Base-by-base conservation (phyloP, 2,888 invertebrate genomes). In the Abscondita cerata region DNA sequence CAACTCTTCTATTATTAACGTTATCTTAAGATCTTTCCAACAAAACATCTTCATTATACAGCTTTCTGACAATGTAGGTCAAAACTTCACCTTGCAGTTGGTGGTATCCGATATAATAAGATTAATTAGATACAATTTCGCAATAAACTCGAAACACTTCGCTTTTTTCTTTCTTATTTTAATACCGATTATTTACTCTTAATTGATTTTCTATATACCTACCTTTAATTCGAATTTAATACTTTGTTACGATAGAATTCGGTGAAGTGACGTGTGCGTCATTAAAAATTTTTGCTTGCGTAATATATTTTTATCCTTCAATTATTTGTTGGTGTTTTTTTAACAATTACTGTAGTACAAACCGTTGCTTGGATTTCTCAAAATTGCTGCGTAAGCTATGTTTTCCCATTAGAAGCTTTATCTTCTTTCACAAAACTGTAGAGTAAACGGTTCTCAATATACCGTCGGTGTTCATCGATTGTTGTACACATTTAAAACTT, bases 31-130 rank as follows among this genome's bases (percentile, higher is more conserved):
- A 40, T 52, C 25, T 52, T 31, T 44, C 25, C 19, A 34, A 46
- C 46, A 52, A 59, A 59, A 52, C 52, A 33, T 11, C 52, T 48
- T 51, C 44, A 58, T 58, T 58, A 58, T 58, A 51, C 44, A 58
- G 41, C 52, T 58, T 52, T 34, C 34, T n/a, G n/a, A 15, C 44
- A 51, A 58, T 46, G 34, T 52, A 52, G 58, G 58, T 58, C 56
- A 56, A 12, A 36, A 44, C 38, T 40, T 41, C 19, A 33, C 51
- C 20, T 31, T 40, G 13, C 34, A 52, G 41, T 58, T 52, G 25
- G 25, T 25, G 25, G 25, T 25, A 25, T 25, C 25, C 34, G 41
- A 12, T 38, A 13, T 44, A 52, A 58, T 58, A 40, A 25, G 51
- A 58, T 58, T 58, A 58, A 34, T 20, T 46, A 40, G 36, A 25